Evolutionary conservation across 1,140 invertebrate species (phyloP).

Genomic region (Helicoverpa armigera): DNA sequence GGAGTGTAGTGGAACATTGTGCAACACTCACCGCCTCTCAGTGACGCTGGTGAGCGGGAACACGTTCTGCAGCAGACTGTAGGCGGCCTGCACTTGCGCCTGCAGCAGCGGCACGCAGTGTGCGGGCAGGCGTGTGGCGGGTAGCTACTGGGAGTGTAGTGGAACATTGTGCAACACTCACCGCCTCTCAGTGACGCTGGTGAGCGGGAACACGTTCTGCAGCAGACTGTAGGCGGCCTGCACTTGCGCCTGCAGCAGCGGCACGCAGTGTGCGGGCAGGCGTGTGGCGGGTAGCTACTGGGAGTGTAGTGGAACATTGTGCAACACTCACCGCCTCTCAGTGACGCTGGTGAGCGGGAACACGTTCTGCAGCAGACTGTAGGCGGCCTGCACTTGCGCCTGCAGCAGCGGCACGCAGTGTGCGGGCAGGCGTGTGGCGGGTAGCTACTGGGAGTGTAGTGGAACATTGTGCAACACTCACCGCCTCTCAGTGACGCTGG

Average conservation of each 20-base stretch:
- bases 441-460: background rate
- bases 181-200: conserved; percentile 1
- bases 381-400: conserved; percentile 66
- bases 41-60: no score
- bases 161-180: background rate
- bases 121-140: no score
- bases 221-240: conserved; percentile 60
- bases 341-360: background rate
- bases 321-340: conserved; percentile 16
- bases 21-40: no score
- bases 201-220: conserved; percentile 39
- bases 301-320: background rate
- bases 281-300: conserved; percentile 59
- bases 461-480: background rate
- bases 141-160: background rate
- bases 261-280: conserved; percentile 62
- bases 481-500: conserved; percentile 1
- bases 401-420: conserved; percentile 68
- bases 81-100: no score
- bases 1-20: no score
- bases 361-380: conserved; percentile 49
- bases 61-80: no score
- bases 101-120: no score
- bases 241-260: conserved; percentile 71
- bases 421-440: conserved; percentile 63